Conservation (phyloP, 2,888 invertebrate species). For the Marronus borbonicus region DNA sequence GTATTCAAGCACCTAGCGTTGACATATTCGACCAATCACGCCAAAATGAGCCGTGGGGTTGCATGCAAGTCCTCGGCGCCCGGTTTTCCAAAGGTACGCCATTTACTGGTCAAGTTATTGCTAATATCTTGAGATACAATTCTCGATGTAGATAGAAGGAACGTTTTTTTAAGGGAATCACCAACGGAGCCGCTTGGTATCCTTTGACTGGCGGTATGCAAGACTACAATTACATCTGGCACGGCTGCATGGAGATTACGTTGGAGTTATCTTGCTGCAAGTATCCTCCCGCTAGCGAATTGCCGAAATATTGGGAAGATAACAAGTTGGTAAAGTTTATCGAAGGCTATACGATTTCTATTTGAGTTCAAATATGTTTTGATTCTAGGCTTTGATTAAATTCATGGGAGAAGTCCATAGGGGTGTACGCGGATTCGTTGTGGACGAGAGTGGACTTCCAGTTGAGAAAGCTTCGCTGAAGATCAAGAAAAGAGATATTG, state of each 20-base stretch:
- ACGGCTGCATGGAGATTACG: conserved; percentile 96
- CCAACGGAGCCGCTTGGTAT: conserved; percentile 96
- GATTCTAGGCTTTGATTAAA: conserved; percentile 82
- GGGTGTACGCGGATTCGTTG: conserved; percentile 91
- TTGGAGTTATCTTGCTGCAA: conserved; percentile 96
- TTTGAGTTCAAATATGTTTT: conserved; percentile 1
- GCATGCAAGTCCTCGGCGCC: conserved; percentile 85
- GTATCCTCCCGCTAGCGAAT: conserved; percentile 86
- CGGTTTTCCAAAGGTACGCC: conserved; percentile 77
- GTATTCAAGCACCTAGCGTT: conserved; percentile 89
- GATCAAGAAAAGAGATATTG: conserved; percentile 87
- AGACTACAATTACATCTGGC: conserved; percentile 95
- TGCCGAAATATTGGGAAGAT: conserved; percentile 90
- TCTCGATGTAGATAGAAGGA: no score
- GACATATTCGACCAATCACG: conserved; percentile 90
- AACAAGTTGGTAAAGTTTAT: conserved; percentile 81
- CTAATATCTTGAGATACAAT: no score
- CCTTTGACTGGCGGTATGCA: conserved; percentile 93
- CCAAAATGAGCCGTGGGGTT: conserved; percentile 89
- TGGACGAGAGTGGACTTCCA: conserved; percentile 84
- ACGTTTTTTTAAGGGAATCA: conserved; percentile 79
- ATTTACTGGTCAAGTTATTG: conserved; percentile 28
- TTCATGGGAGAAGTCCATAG: conserved; percentile 90
- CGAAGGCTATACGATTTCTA: no score
- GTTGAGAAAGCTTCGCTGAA: conserved; percentile 85